These are phyloP conservation scores for Podargus strigoides DNA, from an alignment of 2,797 vertebrate species.

Conservation along the genomic window DNA sequence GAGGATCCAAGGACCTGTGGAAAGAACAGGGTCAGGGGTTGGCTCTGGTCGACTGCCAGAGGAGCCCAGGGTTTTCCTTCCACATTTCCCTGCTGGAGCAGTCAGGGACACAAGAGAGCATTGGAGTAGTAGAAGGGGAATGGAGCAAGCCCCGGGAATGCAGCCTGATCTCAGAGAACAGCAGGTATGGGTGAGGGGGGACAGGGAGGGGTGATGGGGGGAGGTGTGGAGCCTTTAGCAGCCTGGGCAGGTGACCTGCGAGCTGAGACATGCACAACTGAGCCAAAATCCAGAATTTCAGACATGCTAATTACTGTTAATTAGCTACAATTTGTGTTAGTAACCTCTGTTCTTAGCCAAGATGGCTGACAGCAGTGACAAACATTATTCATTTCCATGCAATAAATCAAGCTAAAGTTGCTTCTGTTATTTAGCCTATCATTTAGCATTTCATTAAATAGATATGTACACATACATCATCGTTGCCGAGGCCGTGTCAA, in stretches of 20 bases:
- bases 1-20: background rate
- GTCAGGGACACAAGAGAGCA: accelerated
- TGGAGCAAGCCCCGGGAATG: background rate
- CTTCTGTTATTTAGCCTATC: constrained; percentile 20
- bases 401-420: constrained; percentile 49
- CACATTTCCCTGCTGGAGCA: accelerated
- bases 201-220: background rate
- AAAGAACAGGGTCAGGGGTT: background rate
- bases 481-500: background rate
- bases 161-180: background rate
- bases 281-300: background rate
- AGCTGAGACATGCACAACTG: background rate
- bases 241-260: background rate
- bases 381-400: background rate
- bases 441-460: constrained; percentile 41
- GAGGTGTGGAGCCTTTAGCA: background rate
- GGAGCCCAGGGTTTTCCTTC: background rate
- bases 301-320: constrained; percentile 39
- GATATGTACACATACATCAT: background rate
- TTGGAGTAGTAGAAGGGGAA: background rate
- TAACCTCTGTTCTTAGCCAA: constrained; percentile 26
- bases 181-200: background rate
- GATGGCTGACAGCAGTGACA: constrained; percentile 42
- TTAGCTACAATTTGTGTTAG: constrained; percentile 1
- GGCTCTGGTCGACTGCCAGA: background rate